Percentiles rank a stretch among this genome's conserved stretches.
Evolutionary conservation across 2,888 invertebrate genomes (phyloP).

Genomic region (Hybos culiciformis): DNA sequence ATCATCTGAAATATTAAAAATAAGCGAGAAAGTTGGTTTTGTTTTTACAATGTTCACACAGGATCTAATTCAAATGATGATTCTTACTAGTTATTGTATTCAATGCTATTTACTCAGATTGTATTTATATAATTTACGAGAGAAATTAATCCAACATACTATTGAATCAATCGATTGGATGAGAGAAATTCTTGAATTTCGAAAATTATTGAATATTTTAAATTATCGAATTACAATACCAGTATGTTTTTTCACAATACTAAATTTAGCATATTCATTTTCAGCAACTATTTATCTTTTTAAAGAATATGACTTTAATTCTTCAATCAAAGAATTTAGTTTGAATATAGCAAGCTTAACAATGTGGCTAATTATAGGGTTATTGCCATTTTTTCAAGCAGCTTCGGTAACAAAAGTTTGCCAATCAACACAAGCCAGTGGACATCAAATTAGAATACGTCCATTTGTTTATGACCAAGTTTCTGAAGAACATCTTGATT

Average conservation of each 20-base stretch:
- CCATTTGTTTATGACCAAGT: conserved; percentile 72
- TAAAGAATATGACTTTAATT: conserved; percentile 42
- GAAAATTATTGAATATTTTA: conserved; percentile 59
- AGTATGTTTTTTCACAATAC: conserved; percentile 60
- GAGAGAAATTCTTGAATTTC: conserved; percentile 67
- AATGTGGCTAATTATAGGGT: conserved; percentile 27
- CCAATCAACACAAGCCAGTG: conserved; percentile 53
- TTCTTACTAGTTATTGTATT: conserved; percentile 68
- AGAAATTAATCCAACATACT: conserved; percentile 56
- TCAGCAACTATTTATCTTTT: conserved; percentile 58
- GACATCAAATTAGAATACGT: conserved; percentile 62
- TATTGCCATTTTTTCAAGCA: conserved; percentile 44
- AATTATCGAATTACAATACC: conserved; percentile 64
- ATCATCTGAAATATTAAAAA: neutral
- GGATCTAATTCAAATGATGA: conserved; percentile 69
- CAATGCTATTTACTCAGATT: conserved; percentile 66
- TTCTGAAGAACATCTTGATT: conserved; percentile 58
- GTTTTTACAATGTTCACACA: conserved; percentile 59
- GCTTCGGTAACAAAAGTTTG: conserved; percentile 61
- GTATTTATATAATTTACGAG: conserved; percentile 57
- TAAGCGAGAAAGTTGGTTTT: conserved; percentile 43
- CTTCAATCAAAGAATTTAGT: conserved; percentile 44
- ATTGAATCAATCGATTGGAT: conserved; percentile 65
- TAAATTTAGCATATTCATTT: conserved; percentile 58
- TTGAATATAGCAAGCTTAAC: conserved; percentile 50